These are phyloP conservation scores for Emydocephalus ijimae DNA, from an alignment of 2,113 vertebrate species.

Conservation along the genomic window DNA sequence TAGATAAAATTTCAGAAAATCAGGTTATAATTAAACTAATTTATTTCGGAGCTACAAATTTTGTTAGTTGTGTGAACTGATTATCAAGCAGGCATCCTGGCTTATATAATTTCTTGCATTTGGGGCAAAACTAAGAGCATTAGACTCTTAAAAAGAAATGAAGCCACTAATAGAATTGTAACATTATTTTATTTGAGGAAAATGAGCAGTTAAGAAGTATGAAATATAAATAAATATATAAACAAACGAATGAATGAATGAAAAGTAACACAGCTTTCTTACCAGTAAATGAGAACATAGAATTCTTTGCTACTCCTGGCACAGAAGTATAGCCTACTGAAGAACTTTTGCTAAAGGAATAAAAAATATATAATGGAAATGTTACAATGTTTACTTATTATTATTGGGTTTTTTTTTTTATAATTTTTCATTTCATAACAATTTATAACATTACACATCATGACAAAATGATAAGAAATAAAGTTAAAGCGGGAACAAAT, in stretches of 20 bases:
- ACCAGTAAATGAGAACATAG: conserved; percentile 70
- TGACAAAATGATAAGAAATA: not conserved
- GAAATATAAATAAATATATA: not conserved
- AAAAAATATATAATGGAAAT: conserved; percentile 20
- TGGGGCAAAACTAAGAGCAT: not conserved
- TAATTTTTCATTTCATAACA: not conserved
- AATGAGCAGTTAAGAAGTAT: not conserved
- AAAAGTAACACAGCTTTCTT: conserved; percentile 47
- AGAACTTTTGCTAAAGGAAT: conserved; percentile 69
- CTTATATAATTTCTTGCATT: not conserved
- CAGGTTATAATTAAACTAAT: not conserved
- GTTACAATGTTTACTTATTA: not conserved
- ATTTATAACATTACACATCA: not conserved
- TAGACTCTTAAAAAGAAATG: not conserved
- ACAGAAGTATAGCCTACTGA: conserved; percentile 57
- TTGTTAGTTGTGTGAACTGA: not conserved
- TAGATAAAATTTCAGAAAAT: conserved; percentile 9
- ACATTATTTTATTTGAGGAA: not conserved
- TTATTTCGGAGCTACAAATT: not conserved
- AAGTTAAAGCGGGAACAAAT: not conserved
- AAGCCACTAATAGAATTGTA: not conserved
- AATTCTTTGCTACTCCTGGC: conserved; percentile 65
- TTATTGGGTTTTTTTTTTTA: not conserved
- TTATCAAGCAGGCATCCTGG: not conserved
- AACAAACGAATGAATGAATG: not conserved